These are phyloP conservation scores for Oenanthe melanoleuca DNA, from an alignment of 2,113 vertebrate genomes.

Conservation along the genomic window DNA sequence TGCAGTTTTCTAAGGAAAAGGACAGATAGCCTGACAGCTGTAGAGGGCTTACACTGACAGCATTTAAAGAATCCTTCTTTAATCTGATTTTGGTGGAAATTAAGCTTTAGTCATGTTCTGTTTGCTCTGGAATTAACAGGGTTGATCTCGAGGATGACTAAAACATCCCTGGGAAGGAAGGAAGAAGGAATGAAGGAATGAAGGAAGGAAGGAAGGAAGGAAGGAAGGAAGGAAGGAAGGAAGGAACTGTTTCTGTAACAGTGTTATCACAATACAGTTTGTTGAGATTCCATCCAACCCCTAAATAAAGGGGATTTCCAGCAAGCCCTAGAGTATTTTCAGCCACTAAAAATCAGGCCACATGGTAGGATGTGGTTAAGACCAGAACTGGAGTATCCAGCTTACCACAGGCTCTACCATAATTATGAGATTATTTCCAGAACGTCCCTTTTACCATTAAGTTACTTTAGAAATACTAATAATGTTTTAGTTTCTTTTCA, in stretches of 20 bases:
- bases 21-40: conserved; percentile 6
- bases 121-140: neutral
- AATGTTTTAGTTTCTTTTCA: neutral
- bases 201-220: too few species aligned
- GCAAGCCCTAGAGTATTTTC: neutral
- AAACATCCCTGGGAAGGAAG: neutral
- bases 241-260: neutral
- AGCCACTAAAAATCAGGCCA: neutral
- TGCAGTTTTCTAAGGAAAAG: neutral
- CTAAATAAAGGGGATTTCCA: neutral
- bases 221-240: too few species aligned
- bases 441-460: neutral
- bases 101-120: neutral
- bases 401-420: neutral
- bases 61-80: neutral
- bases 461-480: neutral
- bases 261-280: neutral
- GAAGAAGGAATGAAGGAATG: too few species aligned
- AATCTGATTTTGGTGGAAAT: conserved; percentile 32
- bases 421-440: neutral
- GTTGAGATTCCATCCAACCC: neutral
- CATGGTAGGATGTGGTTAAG: neutral
- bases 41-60: neutral
- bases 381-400: neutral
- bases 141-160: neutral